Conservation (phyloP, 2,797 vertebrate species). For the Galaxias olidus region DNA sequence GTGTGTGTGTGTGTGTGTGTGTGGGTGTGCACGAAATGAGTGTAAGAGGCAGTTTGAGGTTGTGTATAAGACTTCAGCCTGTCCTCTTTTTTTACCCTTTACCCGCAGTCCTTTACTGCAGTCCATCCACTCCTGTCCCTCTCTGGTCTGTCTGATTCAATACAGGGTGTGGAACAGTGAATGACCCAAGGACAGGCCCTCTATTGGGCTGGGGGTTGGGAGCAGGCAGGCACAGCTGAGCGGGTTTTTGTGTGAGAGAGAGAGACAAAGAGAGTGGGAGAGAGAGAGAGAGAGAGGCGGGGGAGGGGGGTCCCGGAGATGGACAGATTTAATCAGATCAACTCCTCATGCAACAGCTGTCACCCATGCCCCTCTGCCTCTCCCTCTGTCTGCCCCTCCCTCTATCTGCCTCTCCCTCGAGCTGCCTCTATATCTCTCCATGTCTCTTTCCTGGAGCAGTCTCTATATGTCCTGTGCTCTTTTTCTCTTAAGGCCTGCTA, state of each 20-base stretch:
- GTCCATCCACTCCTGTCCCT: too few relatives aligned
- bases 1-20: constrained; percentile 13
- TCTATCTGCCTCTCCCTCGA: not conserved
- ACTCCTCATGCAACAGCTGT: constrained; percentile 73
- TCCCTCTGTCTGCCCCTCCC: constrained; percentile 45
- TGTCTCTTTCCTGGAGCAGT: constrained; percentile 1
- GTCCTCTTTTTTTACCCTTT: too few relatives aligned
- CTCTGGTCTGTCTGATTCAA: too few relatives aligned
- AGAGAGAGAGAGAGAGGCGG: not conserved
- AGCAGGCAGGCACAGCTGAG: not conserved
- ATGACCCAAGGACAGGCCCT: constrained; percentile 5
- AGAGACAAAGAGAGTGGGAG: not conserved
- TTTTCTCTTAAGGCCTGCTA: too few relatives aligned
- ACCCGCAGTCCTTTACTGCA: too few relatives aligned
- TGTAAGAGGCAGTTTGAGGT: too few relatives aligned
- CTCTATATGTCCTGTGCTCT: not conserved
- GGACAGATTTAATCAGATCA: constrained; percentile 75
- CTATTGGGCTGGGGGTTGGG: not conserved
- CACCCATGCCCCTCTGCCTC: constrained; percentile 39
- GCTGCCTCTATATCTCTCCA: not conserved
- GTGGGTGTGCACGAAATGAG: constrained; percentile 7
- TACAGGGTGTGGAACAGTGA: too few relatives aligned
- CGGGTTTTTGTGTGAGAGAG: not conserved
- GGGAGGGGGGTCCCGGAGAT: constrained; percentile 42
- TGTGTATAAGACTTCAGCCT: too few relatives aligned